phyloP scores from a whole-genome alignment of 1,140 invertebrate genomes.

The Helicoverpa armigera region DNA sequence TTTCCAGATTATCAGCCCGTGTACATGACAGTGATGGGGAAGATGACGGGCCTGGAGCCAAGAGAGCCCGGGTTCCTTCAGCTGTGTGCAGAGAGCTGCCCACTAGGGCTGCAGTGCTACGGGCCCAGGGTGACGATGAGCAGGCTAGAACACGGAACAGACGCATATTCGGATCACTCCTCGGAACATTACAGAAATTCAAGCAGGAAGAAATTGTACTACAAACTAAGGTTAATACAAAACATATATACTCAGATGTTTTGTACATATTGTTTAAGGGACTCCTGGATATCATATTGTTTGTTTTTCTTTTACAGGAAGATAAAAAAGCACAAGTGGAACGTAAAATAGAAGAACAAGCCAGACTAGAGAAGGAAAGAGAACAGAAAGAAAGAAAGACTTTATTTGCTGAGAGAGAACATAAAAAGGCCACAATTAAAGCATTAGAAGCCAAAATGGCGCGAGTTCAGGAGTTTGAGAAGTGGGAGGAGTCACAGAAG shows the following conservation, averaged over 20 bases:
- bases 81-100: constrained; percentile 82
- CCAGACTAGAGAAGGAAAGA: constrained; percentile 94
- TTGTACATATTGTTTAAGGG: background rate
- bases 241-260: background rate
- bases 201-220: constrained; percentile 97
- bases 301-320: constrained; percentile 65
- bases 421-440: constrained; percentile 95
- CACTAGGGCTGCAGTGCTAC: constrained; percentile 83
- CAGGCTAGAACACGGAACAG: constrained; percentile 94
- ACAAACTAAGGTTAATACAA: constrained; percentile 88
- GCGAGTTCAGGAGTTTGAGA: constrained; percentile 94
- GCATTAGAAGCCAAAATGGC: constrained; percentile 97
- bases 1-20: constrained; percentile 77
- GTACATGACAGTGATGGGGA: constrained; percentile 81
- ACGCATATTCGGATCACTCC: constrained; percentile 97
- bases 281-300: background rate
- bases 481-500: constrained; percentile 94
- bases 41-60: constrained; percentile 72
- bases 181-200: constrained; percentile 98
- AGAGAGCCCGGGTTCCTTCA: constrained; percentile 78
- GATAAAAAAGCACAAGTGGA: constrained; percentile 93
- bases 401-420: constrained; percentile 94
- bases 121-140: constrained; percentile 94
- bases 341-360: constrained; percentile 96
- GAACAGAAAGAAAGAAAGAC: constrained; percentile 94